phyloP scores from a whole-genome alignment of 2,888 invertebrate genomes.

The Pristionchus fissidentatus region DNA sequence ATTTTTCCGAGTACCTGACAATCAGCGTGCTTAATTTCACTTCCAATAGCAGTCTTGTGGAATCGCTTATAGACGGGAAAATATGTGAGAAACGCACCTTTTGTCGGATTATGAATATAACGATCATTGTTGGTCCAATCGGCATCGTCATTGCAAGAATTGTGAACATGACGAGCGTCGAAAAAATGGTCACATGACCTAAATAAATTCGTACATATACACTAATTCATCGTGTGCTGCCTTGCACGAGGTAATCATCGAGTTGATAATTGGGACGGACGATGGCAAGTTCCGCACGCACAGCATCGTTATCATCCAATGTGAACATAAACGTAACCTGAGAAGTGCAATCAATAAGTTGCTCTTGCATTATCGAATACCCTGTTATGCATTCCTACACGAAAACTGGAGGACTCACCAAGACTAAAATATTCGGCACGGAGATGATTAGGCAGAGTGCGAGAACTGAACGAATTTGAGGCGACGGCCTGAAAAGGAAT shows the following conservation, averaged over 20 bases:
- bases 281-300: neutral
- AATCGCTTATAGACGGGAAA: no score
- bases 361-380: no score
- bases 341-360: neutral
- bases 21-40: neutral
- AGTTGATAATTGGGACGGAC: neutral
- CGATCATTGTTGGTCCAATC: neutral
- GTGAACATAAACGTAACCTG: neutral
- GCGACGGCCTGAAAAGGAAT: neutral
- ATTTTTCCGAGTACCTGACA: neutral
- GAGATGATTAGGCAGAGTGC: neutral
- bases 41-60: neutral
- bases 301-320: neutral
- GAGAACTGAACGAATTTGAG: neutral
- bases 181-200: slow-evolving; percentile 5
- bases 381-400: neutral
- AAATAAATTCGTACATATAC: neutral
- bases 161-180: neutral
- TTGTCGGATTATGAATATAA: neutral
- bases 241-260: neutral
- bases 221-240: neutral
- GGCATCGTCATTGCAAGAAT: neutral
- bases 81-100: neutral
- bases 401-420: neutral
- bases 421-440: neutral